phyloP scores from a whole-genome alignment of 2,888 invertebrate species.

The Sclerodermus sp. region DNA sequence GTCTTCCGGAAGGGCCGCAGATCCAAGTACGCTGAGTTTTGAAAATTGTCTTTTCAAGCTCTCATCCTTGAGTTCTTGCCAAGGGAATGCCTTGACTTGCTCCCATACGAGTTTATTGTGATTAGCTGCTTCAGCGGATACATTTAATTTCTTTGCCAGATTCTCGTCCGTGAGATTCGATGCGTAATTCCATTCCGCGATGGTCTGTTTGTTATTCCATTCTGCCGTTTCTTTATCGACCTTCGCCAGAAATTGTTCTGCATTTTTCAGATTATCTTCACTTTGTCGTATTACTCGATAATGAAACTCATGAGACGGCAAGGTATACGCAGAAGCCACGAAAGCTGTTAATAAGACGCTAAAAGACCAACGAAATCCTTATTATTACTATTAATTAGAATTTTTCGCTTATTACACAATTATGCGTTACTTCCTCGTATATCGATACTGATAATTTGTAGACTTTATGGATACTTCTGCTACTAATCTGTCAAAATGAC shows the following conservation, averaged over 20 bases:
- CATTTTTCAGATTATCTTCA: conserved; percentile 57
- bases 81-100: conserved; percentile 70
- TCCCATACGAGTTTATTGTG: conserved; percentile 68
- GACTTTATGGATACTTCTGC: too few species aligned
- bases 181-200: conserved; percentile 75
- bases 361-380: neutral
- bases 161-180: conserved; percentile 77
- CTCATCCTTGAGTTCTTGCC: conserved; percentile 72
- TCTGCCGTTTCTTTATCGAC: conserved; percentile 65
- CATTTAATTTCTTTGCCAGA: conserved; percentile 61
- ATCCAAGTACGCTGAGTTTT: conserved; percentile 72
- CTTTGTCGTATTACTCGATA: too few species aligned
- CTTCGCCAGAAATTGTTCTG: conserved; percentile 65
- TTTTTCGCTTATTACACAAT: neutral
- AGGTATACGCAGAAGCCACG: conserved; percentile 7
- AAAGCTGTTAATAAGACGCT: conserved; percentile 18
- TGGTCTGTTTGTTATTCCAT: conserved; percentile 63
- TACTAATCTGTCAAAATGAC: too few species aligned
- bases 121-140: conserved; percentile 57
- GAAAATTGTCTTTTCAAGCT: conserved; percentile 75
- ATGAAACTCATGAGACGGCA: conserved; percentile 6
- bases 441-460: too few species aligned
- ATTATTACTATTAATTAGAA: neutral
- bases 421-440: neutral
- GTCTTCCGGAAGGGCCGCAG: conserved; percentile 71